Base-by-base conservation (phyloP, 2,113 vertebrate species). In the Oceanodroma tethys region DNA sequence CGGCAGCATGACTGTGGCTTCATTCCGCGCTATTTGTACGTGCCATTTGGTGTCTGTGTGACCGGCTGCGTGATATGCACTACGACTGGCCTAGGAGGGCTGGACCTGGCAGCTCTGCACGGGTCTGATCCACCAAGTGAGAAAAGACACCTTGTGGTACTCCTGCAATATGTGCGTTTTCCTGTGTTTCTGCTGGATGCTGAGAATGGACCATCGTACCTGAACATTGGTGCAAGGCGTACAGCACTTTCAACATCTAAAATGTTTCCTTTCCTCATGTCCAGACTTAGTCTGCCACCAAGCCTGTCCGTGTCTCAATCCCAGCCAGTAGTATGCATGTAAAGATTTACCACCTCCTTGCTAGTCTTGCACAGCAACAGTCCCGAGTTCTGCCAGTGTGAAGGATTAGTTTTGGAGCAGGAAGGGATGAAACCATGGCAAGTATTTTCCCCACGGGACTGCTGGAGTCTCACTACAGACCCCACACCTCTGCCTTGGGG, bases 271-370 rank as follows among this genome's bases (percentile, higher is more conserved):
- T 27, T 53, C 36, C 29, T 56, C 17, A 16, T 11, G 6, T 56
- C 30, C 62, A 63, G 48, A 32, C 34, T 52, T n/a, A 36, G 13
- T 68, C 23, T 59, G 56, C 15, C 43, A 22, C 17, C 34, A 36
- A 59, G 38, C 11, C 48, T 38, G 8, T 36, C 40, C 0, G 0
- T 63, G 27, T n/a, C 42, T 90, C 1, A 1, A 18, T 53, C 29
- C 20, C 63, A 65, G 43, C 7, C 17, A 17, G 26, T 1, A 38
- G 34, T 16, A 63, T 0, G 1, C 25, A 6, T 16, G 16, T n/a
- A 15, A 26, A 36, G 36, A 55, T 34, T 68, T 62, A 34, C 36
- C 21, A 53, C 52, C 45, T 60, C 58, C 43, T 42, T 43, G 17
- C 22, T 43, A 25, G 16, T 29, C 40, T 56, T 30, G 14, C 42